A percentile compares a stretch with the other conserved stretches of the same genome.
Evolutionary conservation across 1,140 invertebrate species (phyloP).

Genomic region (Elysia chlorotica): DNA sequence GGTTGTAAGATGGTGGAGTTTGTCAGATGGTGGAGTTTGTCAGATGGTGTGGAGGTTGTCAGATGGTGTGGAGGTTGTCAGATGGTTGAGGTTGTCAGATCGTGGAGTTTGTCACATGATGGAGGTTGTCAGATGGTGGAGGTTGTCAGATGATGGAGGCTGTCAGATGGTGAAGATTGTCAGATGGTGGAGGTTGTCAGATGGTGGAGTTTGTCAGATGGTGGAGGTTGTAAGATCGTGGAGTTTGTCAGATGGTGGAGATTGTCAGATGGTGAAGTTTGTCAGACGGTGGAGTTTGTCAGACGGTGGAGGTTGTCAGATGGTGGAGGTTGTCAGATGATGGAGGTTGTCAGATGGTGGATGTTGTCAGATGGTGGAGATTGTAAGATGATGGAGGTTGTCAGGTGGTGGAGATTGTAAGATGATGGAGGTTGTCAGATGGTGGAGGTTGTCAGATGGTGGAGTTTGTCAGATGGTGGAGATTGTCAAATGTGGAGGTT

Average conservation of each 20-base stretch:
- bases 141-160: not conserved
- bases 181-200: not conserved
- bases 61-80: not conserved
- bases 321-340: not conserved
- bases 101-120: not conserved
- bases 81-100: not conserved
- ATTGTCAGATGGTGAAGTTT: not conserved
- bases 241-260: not conserved
- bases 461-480: too few species aligned
- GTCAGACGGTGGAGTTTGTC: not conserved
- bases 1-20: not conserved
- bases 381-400: too few species aligned
- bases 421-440: too few species aligned
- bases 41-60: not conserved
- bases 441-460: too few species aligned
- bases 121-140: not conserved
- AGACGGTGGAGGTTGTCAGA: not conserved
- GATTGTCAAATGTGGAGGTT: too few species aligned
- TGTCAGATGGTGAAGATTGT: too few species aligned
- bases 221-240: not conserved
- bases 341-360: too few species aligned
- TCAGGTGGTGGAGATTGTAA: too few species aligned
- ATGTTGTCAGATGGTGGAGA: too few species aligned
- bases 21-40: not conserved
- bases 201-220: not conserved